Percentiles rank a stretch among this genome's conserved stretches.
These are phyloP conservation scores for Oceanites oceanicus DNA, from an alignment of 2,113 vertebrate genomes.

Conservation along the genomic window DNA sequence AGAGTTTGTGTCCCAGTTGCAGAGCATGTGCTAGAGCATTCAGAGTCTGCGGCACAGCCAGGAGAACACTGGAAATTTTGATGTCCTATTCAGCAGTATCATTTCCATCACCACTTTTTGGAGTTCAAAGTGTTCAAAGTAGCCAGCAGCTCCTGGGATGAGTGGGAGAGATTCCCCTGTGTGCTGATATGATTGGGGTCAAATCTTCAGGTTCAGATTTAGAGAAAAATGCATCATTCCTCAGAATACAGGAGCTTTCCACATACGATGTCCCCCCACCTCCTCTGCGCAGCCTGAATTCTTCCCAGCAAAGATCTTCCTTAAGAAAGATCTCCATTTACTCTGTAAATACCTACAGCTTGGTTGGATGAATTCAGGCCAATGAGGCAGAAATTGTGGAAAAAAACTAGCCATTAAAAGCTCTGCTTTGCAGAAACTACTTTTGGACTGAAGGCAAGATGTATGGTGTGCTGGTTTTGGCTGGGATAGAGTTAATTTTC, in stretches of 20 bases:
- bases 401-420: fast-evolving
- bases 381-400: background rate
- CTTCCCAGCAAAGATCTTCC: background rate
- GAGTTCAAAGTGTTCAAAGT: background rate
- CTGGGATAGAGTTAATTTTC: too few relatives aligned
- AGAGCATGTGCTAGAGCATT: background rate
- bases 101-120: background rate
- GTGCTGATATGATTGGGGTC: background rate
- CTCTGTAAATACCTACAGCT: background rate
- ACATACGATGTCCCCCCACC: background rate
- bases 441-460: background rate
- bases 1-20: background rate
- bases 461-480: too few relatives aligned
- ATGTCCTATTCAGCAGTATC: background rate
- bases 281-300: background rate
- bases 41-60: background rate
- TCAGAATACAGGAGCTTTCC: background rate
- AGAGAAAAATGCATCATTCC: background rate
- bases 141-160: background rate
- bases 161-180: background rate
- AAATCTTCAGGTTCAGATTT: background rate
- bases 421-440: background rate
- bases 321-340: background rate
- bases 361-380: background rate
- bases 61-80: background rate